Evolutionary conservation across 2,888 invertebrate genomes (phyloP), one percentile per base, ranked within the genome.

Genomic region (Cheilosia grossa): DNA sequence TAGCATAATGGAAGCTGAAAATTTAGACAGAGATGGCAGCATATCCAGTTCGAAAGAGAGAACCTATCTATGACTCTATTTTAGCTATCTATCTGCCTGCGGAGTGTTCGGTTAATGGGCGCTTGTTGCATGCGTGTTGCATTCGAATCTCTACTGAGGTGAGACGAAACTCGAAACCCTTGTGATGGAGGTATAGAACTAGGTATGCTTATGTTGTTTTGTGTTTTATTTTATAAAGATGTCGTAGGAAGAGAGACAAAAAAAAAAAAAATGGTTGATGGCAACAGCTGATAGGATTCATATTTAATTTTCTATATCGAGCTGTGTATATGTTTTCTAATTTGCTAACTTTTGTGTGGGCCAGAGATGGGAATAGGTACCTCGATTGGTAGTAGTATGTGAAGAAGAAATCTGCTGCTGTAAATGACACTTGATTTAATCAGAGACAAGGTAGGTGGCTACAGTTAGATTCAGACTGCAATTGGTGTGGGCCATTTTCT

Each of bases 101-200:
- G 27, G 17, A 21, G 66, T 61, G 58, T 56, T 73, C 19, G 21
- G 19, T 49, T 73, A 79, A 83, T 80, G 74, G 80, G 53, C 24
- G 83, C 80, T 80, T 80, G 83, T 75, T 83, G 80, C 74, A 79
- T 78, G 64, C 44, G 33, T 61, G 21, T 56, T 61, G 44, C 40
- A 67, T 54, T 37, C 54, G 70, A 80, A 75, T 74, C 58, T 77
- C 53, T n/a, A 66, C 17, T 82, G 15, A 77, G 72, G 66, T 69
- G 77, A 82, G 59, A 82, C 70, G 54, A 70, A 77, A 64, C 69
- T 75, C 47, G 40, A 67, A 54, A 63, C 33, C 54, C 63, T 21
- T 51, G 56, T 33, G 24, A 30, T 58, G 58, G 19, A 49, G 40
- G 58, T 33, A 24, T 24, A 40, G 9, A 5, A n/a, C 15, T 19